Evolutionary conservation across 2,113 vertebrate genomes (phyloP), one percentile per base, ranked within the genome.

Genomic region (Sinocyclocheilus maitianheensis): DNA sequence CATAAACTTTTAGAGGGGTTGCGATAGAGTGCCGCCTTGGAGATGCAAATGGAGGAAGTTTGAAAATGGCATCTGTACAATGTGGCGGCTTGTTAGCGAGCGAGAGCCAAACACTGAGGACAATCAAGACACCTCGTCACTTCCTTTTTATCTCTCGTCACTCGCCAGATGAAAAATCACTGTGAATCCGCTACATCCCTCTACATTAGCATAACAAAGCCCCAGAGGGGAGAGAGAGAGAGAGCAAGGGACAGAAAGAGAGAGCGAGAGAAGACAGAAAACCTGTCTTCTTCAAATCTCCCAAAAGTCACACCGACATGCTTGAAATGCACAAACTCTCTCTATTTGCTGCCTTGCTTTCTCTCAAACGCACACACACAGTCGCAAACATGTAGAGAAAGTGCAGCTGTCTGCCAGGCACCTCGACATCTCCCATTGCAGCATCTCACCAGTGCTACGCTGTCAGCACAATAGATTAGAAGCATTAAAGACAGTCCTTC

Each of bases 121-220:
- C 96, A 98, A 97, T 97, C 95, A 96, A 93, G 96, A 97, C 96
- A 97, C 97, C 97, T 98, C 97, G 97, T 98, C 97, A 97, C 96
- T 96, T 95, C 96, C 91, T 93, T 95, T 95, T 97, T 97, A 97
- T 98, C 97, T 97, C 97, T 97, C 96, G 96, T 97, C 97, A 96
- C 96, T 85, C 95, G 94, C 95, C 97, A 96, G 97, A 98, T 96
- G 96, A 96, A 93, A 94, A 94, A 94, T 97, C 97, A 97, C 97
- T 96, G 96, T 95, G 97, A 97, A 98, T 97, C 97, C 96, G 95
- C 96, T 96, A 97, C 97, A 97, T 98, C 97, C 96, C 96, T 95
- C 95, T 87, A 94, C 96, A 99, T 99, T 99, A 97, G 96, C 97
- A 99, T 99, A 98, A 99, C 97, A 99, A 99, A 99, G 97, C 96